phyloP scores from a whole-genome alignment of 2,888 invertebrate genomes.

The Yponomeuta evonymella region DNA sequence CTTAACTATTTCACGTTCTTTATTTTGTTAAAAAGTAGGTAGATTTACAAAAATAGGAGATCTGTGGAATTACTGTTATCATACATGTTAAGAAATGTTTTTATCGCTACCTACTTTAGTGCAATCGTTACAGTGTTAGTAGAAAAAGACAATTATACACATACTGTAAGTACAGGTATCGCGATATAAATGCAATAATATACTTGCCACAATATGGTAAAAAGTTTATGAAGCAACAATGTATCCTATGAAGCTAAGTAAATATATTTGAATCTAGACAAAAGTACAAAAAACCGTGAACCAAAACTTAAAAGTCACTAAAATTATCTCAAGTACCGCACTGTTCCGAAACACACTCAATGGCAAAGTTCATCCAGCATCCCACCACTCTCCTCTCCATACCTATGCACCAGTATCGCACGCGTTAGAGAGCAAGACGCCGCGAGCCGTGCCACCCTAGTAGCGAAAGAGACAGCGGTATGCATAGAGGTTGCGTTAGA shows the following conservation, averaged over 20 bases:
- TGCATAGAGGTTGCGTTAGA: slow-evolving; percentile 70
- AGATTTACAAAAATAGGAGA: not conserved
- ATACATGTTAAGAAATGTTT: no score
- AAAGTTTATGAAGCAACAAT: no score
- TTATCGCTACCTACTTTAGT: no score
- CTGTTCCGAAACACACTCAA: slow-evolving; percentile 39
- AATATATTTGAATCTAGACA: no score
- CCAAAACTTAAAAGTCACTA: not conserved
- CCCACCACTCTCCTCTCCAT: slow-evolving; percentile 51
- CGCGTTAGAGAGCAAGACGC: slow-evolving; percentile 55
- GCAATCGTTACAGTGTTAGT: no score
- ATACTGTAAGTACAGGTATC: no score
- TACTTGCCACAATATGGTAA: no score
- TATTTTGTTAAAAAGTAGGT: not conserved
- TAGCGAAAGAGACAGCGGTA: slow-evolving; percentile 41
- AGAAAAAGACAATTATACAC: no score
- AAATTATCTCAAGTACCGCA: not conserved
- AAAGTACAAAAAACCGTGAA: not conserved
- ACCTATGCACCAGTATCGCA: slow-evolving; percentile 53
- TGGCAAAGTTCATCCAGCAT: slow-evolving; percentile 68
- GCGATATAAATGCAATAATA: no score
- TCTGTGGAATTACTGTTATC: not conserved
- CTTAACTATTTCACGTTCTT: not conserved
- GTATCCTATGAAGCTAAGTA: no score
- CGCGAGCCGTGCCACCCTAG: not conserved